Evolutionary conservation across 2,888 invertebrate genomes (phyloP), one percentile per base, ranked within the genome.

Genomic region (Saturnia pavonia): DNA sequence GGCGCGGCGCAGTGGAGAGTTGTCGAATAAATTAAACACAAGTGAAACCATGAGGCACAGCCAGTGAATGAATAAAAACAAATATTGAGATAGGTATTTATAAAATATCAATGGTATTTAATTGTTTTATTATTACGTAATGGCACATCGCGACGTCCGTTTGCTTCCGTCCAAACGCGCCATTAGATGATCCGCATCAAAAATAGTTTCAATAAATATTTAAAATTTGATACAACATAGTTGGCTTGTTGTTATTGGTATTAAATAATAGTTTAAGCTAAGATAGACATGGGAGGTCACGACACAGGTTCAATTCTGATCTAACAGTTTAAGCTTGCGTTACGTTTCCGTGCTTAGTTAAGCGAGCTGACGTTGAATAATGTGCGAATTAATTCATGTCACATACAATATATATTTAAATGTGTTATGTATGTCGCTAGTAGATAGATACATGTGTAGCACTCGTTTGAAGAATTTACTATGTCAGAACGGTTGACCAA

Each of bases 311-410:
- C 57, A 27, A 27, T 60, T 60, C 25, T 27, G 25, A 60, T 25
- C 25, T 25, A 0, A 25, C 27, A 60, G 57, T 27, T 60, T 60
- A 60, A 27, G 57, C 12, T 27, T 14, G 27, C 25, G 57, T 12
- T 60, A 60, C 57, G 27, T 60, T 60, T 27, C 57, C 57, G 57
- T 14, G 57, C 27, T 60, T 60, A 60, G 57, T 27, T 60, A 27
- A 60, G 14, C 14, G 57, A 27, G 8, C n/a, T n/a, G 54, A 27
- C 57, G 14, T 60, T 60, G 57, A 60, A 60, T 60, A 27, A 60
- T 60, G 57, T 27, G 27, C 27, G 57, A 27, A 27, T 27, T 60
- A 27, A 27, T 60, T 60, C 57, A 60, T 14, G 25, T 60, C 57
- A 27, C 54, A 54, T 54, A 22, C 9, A 11, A 54, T 54, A 54